phyloP scores from a whole-genome alignment of 2,888 invertebrate species.

The Orchestes rusci region DNA sequence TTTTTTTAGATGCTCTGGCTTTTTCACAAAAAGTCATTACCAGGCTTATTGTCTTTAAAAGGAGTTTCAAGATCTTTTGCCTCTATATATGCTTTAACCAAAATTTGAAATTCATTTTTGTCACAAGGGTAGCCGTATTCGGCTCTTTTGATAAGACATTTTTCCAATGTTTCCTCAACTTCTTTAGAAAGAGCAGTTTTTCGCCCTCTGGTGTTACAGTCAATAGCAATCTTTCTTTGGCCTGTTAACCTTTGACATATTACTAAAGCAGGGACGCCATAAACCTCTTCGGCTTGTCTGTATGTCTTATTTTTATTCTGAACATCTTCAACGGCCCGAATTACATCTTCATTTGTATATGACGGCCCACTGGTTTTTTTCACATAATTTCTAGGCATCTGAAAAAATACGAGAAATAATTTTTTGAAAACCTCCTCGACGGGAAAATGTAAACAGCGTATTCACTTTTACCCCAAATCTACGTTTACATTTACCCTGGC shows the following conservation, averaged over 20 bases:
- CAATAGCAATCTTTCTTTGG: conserved; percentile 3
- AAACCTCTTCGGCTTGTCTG: conserved; percentile 14
- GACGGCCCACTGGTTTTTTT: neutral
- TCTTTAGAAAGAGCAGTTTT: neutral
- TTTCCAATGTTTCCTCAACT: neutral
- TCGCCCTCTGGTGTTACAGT: neutral
- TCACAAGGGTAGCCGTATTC: conserved; percentile 1
- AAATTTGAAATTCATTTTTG: neutral
- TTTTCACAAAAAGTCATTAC: conserved; percentile 21
- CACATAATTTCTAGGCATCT: conserved; percentile 8
- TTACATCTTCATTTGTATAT: conserved; percentile 1
- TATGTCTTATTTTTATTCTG: conserved; percentile 22
- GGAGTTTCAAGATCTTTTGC: conserved; percentile 1
- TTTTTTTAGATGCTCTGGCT: conserved; percentile 24
- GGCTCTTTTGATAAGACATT: neutral
- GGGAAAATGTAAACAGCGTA: no score
- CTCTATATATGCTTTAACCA: conserved; percentile 13
- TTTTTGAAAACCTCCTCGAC: no score
- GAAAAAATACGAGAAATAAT: no score
- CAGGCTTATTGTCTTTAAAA: conserved; percentile 8
- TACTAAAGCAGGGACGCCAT: conserved; percentile 1
- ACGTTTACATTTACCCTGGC: conserved; percentile 8
- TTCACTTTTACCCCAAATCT: no score
- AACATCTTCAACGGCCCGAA: conserved; percentile 5
- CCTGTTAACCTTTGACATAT: conserved; percentile 5